phyloP scores from a whole-genome alignment of 2,888 invertebrate genomes.

The Acronicta leporina region DNA sequence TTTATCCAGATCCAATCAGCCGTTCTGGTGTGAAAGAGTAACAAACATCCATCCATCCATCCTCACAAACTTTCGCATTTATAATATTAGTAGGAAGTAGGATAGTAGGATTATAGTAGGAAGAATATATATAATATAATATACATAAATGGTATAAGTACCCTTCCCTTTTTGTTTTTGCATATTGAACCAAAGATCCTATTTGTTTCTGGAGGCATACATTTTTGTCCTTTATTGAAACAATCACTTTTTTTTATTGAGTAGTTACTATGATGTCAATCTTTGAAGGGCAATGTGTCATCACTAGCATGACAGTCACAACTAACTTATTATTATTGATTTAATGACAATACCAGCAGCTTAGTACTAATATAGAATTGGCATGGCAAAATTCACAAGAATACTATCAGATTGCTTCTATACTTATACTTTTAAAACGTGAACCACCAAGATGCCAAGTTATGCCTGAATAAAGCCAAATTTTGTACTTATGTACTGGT shows the following conservation, averaged over 20 bases:
- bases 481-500: conserved; percentile 7
- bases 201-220: too few relatives aligned
- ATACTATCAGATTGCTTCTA: conserved; percentile 3
- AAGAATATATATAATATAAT: too few relatives aligned
- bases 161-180: too few relatives aligned
- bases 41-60: too few relatives aligned
- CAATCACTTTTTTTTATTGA: conserved; percentile 22
- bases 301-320: conserved; percentile 32
- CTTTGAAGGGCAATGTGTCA: conserved; percentile 54
- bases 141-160: too few relatives aligned
- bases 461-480: conserved; percentile 33
- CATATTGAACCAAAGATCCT: too few relatives aligned
- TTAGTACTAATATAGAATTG: conserved; percentile 32
- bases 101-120: too few relatives aligned
- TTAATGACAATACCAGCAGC: conserved; percentile 13
- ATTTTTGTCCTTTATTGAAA: not conserved
- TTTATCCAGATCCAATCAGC: too few relatives aligned
- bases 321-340: conserved; percentile 12
- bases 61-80: too few relatives aligned
- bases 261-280: conserved; percentile 43
- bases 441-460: conserved; percentile 38
- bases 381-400: conserved; percentile 23
- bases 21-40: too few relatives aligned
- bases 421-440: conserved; percentile 28
- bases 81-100: too few relatives aligned